phyloP scores from a whole-genome alignment of 35 echinoderm and acorn worm genomes.

The Lytechinus pictus region DNA sequence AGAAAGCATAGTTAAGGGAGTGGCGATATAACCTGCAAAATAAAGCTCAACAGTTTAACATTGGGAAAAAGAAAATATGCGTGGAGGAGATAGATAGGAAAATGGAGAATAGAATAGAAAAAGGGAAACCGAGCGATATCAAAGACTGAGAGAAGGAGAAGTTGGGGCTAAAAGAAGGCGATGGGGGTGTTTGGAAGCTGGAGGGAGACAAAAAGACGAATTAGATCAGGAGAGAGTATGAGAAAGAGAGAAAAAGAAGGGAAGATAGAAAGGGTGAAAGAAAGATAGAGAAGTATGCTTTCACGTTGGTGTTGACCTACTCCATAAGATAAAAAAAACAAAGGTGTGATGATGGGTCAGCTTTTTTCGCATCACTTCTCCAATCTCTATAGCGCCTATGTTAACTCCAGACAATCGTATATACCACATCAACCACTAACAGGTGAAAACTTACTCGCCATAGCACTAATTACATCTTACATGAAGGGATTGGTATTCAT shows the following conservation, averaged over 20 bases:
- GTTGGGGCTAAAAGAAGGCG: not conserved
- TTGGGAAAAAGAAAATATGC: no score
- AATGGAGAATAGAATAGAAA: not conserved
- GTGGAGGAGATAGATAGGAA: not conserved
- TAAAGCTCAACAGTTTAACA: no score
- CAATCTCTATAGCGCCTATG: not conserved
- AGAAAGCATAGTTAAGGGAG: no score
- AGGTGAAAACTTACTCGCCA: not conserved
- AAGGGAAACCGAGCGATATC: not conserved
- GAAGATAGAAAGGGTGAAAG: not conserved
- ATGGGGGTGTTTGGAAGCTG: no score
- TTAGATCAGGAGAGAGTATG: not conserved
- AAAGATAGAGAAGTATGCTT: not conserved
- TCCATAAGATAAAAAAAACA: not conserved
- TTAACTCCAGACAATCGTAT: not conserved
- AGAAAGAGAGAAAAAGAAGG: not conserved
- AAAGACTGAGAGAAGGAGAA: not conserved
- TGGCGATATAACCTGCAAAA: no score
- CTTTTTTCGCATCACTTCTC: not conserved
- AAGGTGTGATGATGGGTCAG: not conserved
- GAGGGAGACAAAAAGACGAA: not conserved
- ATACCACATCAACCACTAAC: slow-evolving; percentile 1
- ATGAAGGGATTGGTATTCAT: not conserved
- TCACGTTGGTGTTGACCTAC: not conserved
- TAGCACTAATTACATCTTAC: not conserved